A percentile compares a stretch with the other conserved stretches of the same genome.
phyloP scores from a whole-genome alignment of 2,797 vertebrate genomes.

The Peromyscus attwateri region DNA sequence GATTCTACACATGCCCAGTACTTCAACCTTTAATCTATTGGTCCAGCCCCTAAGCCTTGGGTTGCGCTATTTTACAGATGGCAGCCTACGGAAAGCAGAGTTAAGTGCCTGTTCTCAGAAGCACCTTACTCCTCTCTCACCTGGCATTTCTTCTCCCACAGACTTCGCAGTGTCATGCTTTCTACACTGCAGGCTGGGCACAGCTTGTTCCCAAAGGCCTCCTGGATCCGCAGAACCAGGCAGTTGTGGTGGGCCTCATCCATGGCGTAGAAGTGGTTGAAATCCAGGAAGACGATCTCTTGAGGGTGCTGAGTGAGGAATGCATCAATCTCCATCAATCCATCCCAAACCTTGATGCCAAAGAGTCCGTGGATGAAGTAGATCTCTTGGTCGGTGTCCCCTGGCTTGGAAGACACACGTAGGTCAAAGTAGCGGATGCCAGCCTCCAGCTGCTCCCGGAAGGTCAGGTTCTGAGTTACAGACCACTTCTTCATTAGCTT shows the following conservation, averaged over 20 bases:
- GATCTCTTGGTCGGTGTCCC: slow-evolving; percentile 92
- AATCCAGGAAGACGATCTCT: slow-evolving; percentile 96
- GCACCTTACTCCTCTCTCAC: slow-evolving; percentile 85
- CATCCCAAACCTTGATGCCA: slow-evolving; percentile 96
- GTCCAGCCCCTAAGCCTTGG: neutral
- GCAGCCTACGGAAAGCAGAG: neutral
- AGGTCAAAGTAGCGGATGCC: slow-evolving; percentile 99
- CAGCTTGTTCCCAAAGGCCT: slow-evolving; percentile 94
- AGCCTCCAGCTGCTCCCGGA: slow-evolving; percentile 96
- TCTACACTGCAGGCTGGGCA: slow-evolving; percentile 92
- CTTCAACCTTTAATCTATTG: neutral
- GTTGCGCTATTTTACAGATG: neutral
- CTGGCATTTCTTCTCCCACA: slow-evolving; percentile 96
- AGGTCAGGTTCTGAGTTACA: slow-evolving; percentile 97
- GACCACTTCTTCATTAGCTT: slow-evolving; percentile 99
- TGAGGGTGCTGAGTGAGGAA: slow-evolving; percentile 93
- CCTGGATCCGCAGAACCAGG: slow-evolving; percentile 92
- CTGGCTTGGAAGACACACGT: slow-evolving; percentile 96
- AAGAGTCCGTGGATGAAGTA: slow-evolving; percentile 98
- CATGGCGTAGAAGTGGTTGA: slow-evolving; percentile 99
- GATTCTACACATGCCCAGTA: neutral
- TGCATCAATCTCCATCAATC: slow-evolving; percentile 93
- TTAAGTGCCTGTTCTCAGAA: neutral
- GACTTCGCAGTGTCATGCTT: slow-evolving; percentile 91
- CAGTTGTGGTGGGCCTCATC: slow-evolving; percentile 92